Base-by-base conservation (phyloP, 2,888 invertebrate genomes). In the Apocheima hispidaria region DNA sequence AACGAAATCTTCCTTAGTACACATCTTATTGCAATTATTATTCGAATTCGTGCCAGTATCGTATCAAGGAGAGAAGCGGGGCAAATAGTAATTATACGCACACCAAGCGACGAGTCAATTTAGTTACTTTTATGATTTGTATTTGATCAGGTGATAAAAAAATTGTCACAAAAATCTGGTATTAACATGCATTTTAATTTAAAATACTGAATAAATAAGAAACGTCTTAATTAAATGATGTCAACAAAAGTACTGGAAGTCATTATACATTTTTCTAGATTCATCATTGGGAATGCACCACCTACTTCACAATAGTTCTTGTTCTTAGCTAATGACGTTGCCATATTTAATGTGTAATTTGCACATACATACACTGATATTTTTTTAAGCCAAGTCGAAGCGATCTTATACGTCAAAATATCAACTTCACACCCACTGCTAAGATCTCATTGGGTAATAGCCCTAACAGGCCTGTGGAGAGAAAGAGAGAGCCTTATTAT, bases 151-250 rank as follows among this genome's bases (percentile, higher is more conserved):
- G 7, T 49, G 49, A 46, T n/a, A 9, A 18, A n/a, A 33, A 30
- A 41, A 20, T 16, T 6, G 9, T 52, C n/a, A 33, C 28, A 41
- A 14, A 53, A 53, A 53, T 53, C 53, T 43, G 53, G 10, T 6
- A 0, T 5, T 41, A 9, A 21, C 21, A 35, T 43, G 43, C 53
- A 52, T 53, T 35, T 35, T 49, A 35, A 35, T 49, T n/a, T 35
- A 14, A 35, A 14, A 49, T 35, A 35, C n/a, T 35, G 14, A 49
- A 18, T 12, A 30, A 46, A 18, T 18, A 26, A 10, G 44, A 43
- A 9, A 43, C 14, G 14, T 40, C 4, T 43, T 21, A 23, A 43
- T 44, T 26, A 28, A 44, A 28, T 16, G 4, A n/a, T 44, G 18
- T 26, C 21, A 26, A 21, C 41, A 41, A 41, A n/a, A 7, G 23